These are phyloP conservation scores for Stichodactyla mertensii DNA, from an alignment of 64 coral and sea anemone genomes.

Conservation along the genomic window DNA sequence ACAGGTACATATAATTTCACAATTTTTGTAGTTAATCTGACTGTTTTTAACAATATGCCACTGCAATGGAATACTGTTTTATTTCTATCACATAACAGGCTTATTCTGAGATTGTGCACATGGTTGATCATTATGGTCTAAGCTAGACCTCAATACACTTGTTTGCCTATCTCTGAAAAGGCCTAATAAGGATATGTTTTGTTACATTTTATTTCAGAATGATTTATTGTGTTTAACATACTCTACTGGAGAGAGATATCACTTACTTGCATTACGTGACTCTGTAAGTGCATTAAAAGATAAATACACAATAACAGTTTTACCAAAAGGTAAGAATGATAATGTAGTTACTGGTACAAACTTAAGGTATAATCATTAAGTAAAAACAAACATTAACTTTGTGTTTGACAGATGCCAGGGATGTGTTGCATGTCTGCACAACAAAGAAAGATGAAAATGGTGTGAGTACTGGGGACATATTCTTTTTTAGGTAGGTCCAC, in stretches of 20 bases:
- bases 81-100: too few species aligned
- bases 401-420: constrained; percentile 51
- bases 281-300: constrained; percentile 5
- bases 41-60: too few species aligned
- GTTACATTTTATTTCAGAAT: neutral
- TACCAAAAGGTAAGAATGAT: constrained; percentile 19
- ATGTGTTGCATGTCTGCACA: constrained; percentile 66
- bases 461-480: constrained; percentile 51
- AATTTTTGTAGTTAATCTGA: too few species aligned
- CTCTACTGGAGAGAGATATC: constrained; percentile 9
- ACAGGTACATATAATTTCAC: neutral
- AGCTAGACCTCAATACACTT: too few species aligned
- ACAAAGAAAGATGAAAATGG: constrained; percentile 53
- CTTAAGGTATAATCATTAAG: neutral
- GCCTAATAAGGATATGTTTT: too few species aligned
- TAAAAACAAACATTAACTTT: neutral
- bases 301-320: neutral
- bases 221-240: constrained; percentile 20
- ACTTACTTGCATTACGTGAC: constrained; percentile 14
- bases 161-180: too few species aligned
- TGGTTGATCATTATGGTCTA: too few species aligned
- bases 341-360: neutral
- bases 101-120: too few species aligned
- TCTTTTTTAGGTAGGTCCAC: constrained; percentile 62
- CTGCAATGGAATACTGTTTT: too few species aligned